These are phyloP conservation scores for Priocnemis perturbator DNA, from an alignment of 2,888 invertebrate genomes.

Conservation along the genomic window DNA sequence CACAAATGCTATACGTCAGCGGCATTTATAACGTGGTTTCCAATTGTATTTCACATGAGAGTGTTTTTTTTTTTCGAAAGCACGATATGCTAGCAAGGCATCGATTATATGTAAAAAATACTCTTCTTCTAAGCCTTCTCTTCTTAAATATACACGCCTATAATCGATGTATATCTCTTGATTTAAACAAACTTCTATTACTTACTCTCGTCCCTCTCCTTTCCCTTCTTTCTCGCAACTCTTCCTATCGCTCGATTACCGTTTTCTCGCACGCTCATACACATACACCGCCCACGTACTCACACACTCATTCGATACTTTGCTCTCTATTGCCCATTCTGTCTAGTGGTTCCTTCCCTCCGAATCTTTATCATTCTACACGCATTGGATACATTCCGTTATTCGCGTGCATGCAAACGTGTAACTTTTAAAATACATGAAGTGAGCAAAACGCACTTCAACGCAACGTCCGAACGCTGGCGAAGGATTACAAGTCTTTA, in stretches of 20 bases:
- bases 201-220: background rate
- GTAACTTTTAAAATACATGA: too few relatives aligned
- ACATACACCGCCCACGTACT: background rate
- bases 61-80: conserved; percentile 12
- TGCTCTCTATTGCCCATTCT: too few relatives aligned
- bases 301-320: too few relatives aligned
- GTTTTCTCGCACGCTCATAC: background rate
- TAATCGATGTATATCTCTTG: conserved; percentile 19
- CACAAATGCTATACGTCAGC: background rate
- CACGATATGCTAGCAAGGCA: conserved; percentile 54
- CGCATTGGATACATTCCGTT: too few relatives aligned
- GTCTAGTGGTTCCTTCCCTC: too few relatives aligned
- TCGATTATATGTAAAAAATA: conserved; percentile 61
- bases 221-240: background rate
- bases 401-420: too few relatives aligned
- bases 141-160: conserved; percentile 25
- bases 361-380: too few relatives aligned
- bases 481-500: too few relatives aligned
- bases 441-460: too few relatives aligned
- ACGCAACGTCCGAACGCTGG: too few relatives aligned
- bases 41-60: too few relatives aligned
- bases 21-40: too few relatives aligned
- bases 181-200: conserved; percentile 18
- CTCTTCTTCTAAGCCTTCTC: conserved; percentile 35
- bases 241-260: background rate